Evolutionary conservation across 2,113 vertebrate species (phyloP).

Genomic region (Petaurus breviceps): DNA sequence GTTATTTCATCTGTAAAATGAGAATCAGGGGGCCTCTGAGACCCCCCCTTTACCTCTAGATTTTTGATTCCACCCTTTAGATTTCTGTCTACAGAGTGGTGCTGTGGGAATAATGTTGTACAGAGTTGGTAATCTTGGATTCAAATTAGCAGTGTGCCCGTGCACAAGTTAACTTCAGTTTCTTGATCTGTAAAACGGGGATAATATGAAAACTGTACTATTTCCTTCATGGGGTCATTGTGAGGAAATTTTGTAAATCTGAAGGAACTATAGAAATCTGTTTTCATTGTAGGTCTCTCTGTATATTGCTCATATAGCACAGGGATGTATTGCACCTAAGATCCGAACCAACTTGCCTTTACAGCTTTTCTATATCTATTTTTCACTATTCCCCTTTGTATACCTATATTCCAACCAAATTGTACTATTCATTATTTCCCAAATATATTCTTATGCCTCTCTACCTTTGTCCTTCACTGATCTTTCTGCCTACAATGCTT

Average conservation of each 20-base stretch:
- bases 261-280: background rate
- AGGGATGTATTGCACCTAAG: background rate
- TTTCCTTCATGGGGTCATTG: background rate
- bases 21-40: background rate
- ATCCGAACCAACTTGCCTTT: slow-evolving; percentile 2
- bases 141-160: background rate
- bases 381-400: background rate
- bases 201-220: background rate
- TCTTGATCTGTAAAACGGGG: background rate
- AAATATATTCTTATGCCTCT: background rate
- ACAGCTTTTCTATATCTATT: background rate
- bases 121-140: background rate
- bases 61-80: background rate
- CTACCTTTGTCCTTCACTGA: background rate
- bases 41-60: background rate
- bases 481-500: background rate
- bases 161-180: background rate
- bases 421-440: background rate
- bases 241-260: background rate
- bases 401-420: background rate
- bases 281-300: background rate
- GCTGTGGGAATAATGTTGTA: background rate
- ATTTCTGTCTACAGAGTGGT: background rate
- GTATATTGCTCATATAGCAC: background rate
- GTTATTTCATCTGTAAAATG: background rate